Conservation (phyloP, 2,888 invertebrate genomes). For the Atrina japonica region DNA sequence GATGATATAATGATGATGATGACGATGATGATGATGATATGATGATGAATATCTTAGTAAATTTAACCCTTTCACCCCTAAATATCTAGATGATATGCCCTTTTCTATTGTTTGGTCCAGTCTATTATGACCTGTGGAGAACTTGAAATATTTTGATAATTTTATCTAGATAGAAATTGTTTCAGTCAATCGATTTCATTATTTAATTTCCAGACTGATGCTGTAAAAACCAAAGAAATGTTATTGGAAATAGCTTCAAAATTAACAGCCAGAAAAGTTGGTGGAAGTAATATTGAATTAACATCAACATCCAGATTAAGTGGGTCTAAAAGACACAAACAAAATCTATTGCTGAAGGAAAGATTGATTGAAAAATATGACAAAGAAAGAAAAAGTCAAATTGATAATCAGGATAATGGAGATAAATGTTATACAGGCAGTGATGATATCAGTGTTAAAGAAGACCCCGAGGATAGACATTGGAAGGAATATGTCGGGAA, state of each 20-base stretch:
- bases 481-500: conserved; percentile 27
- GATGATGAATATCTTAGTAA: too few relatives aligned
- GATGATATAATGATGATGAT: too few relatives aligned
- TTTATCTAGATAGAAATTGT: too few relatives aligned
- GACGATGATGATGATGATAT: too few relatives aligned
- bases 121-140: too few relatives aligned
- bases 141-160: too few relatives aligned
- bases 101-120: too few relatives aligned
- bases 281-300: conserved; percentile 51
- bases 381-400: not conserved
- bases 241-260: conserved; percentile 87
- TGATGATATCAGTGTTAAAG: not conserved
- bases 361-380: conserved; percentile 6
- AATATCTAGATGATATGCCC: too few relatives aligned
- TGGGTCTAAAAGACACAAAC: not conserved
- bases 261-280: conserved; percentile 84
- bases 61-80: too few relatives aligned
- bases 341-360: conserved; percentile 12
- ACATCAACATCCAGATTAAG: too few relatives aligned
- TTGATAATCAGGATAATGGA: not conserved
- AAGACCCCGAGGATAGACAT: not conserved
- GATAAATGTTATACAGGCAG: not conserved
- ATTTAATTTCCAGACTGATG: conserved; percentile 85
- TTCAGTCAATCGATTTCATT: too few relatives aligned
- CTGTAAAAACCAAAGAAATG: conserved; percentile 84